phyloP scores from a whole-genome alignment of 2,888 invertebrate species.

The Diadegma fenestrale region DNA sequence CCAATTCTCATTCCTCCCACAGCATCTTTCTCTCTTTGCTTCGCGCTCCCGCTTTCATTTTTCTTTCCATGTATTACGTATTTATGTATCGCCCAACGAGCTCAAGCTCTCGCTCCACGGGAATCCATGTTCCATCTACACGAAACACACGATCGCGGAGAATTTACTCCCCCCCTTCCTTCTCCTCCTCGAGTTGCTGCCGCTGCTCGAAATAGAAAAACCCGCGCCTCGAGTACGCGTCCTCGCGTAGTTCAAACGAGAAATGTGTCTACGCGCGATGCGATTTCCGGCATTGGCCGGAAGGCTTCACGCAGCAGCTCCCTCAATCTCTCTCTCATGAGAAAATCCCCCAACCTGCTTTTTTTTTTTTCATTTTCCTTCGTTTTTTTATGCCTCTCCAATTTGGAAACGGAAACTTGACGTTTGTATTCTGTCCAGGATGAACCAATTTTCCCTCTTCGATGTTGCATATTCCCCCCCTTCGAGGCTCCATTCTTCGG shows the following conservation, averaged over 20 bases:
- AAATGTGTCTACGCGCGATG: slow-evolving; percentile 14
- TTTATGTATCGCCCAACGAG: slow-evolving; percentile 53
- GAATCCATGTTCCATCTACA: slow-evolving; percentile 41
- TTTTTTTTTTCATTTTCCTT: slow-evolving; percentile 10
- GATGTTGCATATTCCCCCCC: background rate
- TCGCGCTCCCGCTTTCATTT: background rate
- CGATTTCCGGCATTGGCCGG: slow-evolving; percentile 67
- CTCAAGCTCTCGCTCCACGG: slow-evolving; percentile 40
- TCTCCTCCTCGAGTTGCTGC: slow-evolving; percentile 41
- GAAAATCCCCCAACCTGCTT: slow-evolving; percentile 13
- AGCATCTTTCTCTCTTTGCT: slow-evolving; percentile 11
- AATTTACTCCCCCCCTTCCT: slow-evolving; percentile 28
- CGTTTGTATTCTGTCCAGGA: slow-evolving; percentile 44
- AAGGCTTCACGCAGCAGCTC: slow-evolving; percentile 31
- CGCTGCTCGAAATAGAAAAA: slow-evolving; percentile 58
- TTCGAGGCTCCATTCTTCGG: background rate
- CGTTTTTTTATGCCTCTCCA: slow-evolving; percentile 42
- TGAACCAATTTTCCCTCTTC: slow-evolving; percentile 47
- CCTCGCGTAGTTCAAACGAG: background rate
- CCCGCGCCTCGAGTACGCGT: slow-evolving; percentile 4
- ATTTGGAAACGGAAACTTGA: slow-evolving; percentile 54
- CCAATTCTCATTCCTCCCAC: slow-evolving; percentile 58
- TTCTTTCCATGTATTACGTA: slow-evolving; percentile 40
- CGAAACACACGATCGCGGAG: slow-evolving; percentile 33
- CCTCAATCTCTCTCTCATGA: slow-evolving; percentile 40